Evolutionary conservation across 2,888 invertebrate genomes (phyloP), one percentile per base, ranked within the genome.

Genomic region (Hypomecis atomaria): DNA sequence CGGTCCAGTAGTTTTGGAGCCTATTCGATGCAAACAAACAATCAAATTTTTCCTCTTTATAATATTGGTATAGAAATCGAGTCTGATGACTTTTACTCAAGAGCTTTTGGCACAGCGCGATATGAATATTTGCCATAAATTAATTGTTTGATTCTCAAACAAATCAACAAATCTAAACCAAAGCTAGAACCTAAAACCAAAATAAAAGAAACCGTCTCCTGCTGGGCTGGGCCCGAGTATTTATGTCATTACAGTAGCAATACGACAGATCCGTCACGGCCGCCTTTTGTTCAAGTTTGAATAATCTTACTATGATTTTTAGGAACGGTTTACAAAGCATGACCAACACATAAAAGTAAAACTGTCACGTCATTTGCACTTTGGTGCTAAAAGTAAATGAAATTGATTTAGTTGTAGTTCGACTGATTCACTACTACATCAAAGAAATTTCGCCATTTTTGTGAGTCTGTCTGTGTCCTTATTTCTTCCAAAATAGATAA

Each of bases 221-320:
- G 57, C 60, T 56, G 62, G 5, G 67, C 9, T 36, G 13, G 43
- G 59, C 56, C 58, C 54, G 62, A 55, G 0, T 6, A 34, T 48
- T 57, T 34, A 13, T 58, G 13, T 40, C 57, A 67, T 48, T 59
- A 45, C 60, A 45, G 67, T 68, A 65, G 70, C 70, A 42, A 58
- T 65, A 34, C 7, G n/a, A 4, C 9, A 36, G 6, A 71, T 71
- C 68, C 62, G 70, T 64, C 57, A 54, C 64, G 61, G 44, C 43
- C 44, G 6, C 9, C 59, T 58, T 45, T 66, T 59, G 55, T 61
- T 37, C 37, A 52, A 59, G 61, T 56, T 62, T 59, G 57, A 57
- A 66, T 62, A 60, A 61, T 67, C 40, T 50, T 40, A 47, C 48
- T 50, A 59, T 37, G 34, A 42, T 50, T 42, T 33, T 13, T 45